Base-by-base conservation (phyloP, 2,797 vertebrate genomes). In the Geotrypetes seraphini region DNA sequence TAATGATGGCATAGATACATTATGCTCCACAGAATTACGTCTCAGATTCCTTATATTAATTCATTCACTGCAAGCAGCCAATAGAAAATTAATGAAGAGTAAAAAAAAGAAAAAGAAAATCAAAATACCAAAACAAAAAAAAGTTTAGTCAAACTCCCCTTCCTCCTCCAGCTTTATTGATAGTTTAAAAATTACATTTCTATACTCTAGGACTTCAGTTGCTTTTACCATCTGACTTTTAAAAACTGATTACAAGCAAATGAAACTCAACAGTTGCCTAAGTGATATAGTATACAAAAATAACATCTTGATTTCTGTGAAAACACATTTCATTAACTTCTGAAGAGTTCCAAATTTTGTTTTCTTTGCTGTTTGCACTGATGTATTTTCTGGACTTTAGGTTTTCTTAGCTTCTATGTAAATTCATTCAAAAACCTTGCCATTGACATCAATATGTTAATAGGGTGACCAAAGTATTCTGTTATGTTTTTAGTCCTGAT, bases 101-200 rank as follows among this genome's bases (percentile, higher is more conserved):
- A n/a, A n/a, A n/a, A n/a, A n/a, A 4, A 18, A 51, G 23, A 31
- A 44, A 61, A 42, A 20, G 19, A 19, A 19, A 19, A n/a, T n/a
- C n/a, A n/a, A n/a, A n/a, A n/a, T n/a, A n/a, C n/a, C n/a, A n/a
- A n/a, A n/a, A n/a, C n/a, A n/a, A n/a, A n/a, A 72, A 48, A 66
- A 79, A 74, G 70, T 75, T 65, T 66, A 74, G 71, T 73, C 54
- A 66, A 84, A 73, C 66, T 89, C 90, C 87, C 86, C 89, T 92
- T 97, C 92, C 95, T 96, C 91, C 92, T 99, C 91, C 90, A 93
- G 86, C 88, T 97, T 97, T 97, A 97, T 99, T 99, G 93, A 95
- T 91, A 96, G 91, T 96, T 97, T 97, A 97, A 97, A n/a, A 99
- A 97, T 95, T 96, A 97, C 92, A 97, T 87, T 82, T 92, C 90